Evolutionary conservation across 1,140 invertebrate genomes (phyloP), one percentile per base, ranked within the genome.

Genomic region (Helicorthomorpha holstii): DNA sequence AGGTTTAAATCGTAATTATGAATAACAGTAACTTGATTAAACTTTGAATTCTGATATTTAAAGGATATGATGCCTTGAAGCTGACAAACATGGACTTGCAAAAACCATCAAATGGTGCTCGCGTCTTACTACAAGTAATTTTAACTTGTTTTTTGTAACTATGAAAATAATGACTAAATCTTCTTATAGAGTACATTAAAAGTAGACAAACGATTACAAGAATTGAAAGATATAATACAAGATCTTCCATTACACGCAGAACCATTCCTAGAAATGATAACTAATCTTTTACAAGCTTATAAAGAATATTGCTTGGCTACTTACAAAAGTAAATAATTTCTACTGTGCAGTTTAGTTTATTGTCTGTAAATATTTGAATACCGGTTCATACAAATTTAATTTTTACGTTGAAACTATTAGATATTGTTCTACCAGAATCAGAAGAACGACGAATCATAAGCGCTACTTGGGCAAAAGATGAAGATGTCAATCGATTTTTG

Each of bases 401-500:
- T 27, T n/a, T 14, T 51, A 7, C 41, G n/a, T 7, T n/a, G 41
- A 10, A 48, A 51, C 24, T 50, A 22, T 50, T 25, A 65, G 67
- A 62, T 51, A 83, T 85, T 52, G 82, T 86, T 1, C 82, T 84
- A 61, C 78, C 82, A n/a, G 81, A 83, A 56, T 75, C 78, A 0
- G 82, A 86, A 60, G 83, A 87, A 58, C 80, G 80, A 58, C 68
- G 80, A 48, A 80, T 90, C 27, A 81, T 89, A 53, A 90, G 85
- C 61, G 84, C 87, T 3, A 79, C 81, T 25, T 95, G 91, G 91
- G 75, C 91, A 1, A 87, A 89, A 57, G 91, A 96, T 68, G 86
- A 91, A 57, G 91, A 96, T 64, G 94, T 96, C 51, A 89, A 80
- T 65, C 69, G 88, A 54, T 89, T 92, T 68, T 75, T 87, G 54